These are phyloP conservation scores for Druon quercuslanigerum DNA, from an alignment of 1,140 invertebrate genomes.

Conservation along the genomic window DNA sequence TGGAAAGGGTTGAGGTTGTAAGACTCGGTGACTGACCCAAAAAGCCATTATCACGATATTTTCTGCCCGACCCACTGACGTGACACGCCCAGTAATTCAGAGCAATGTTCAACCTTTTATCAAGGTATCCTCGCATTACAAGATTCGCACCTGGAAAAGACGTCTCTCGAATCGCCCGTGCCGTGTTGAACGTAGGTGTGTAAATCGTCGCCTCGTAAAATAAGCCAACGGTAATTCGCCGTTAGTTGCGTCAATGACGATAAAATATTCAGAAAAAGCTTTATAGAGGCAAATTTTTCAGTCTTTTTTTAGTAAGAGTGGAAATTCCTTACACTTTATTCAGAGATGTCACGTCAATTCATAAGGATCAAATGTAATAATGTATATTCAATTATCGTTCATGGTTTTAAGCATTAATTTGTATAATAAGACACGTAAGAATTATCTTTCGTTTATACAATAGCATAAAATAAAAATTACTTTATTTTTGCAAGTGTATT, in stretches of 20 bases:
- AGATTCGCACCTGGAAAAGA: slow-evolving; percentile 35
- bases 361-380: no score
- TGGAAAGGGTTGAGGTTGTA: slow-evolving; percentile 32
- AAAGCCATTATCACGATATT: slow-evolving; percentile 63
- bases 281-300: no score
- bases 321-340: no score
- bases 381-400: no score
- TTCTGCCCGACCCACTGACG: slow-evolving; percentile 61
- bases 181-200: slow-evolving; percentile 37
- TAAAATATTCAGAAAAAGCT: slow-evolving; percentile 31
- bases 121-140: slow-evolving; percentile 34
- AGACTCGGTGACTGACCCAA: slow-evolving; percentile 58
- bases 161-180: slow-evolving; percentile 32
- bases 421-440: no score
- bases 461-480: no score
- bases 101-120: slow-evolving; percentile 49
- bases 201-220: slow-evolving; percentile 41
- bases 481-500: neutral
- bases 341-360: no score
- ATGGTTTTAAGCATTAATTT: no score
- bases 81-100: slow-evolving; percentile 60
- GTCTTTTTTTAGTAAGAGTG: no score
- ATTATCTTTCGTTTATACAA: no score
- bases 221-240: slow-evolving; percentile 41
- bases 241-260: slow-evolving; percentile 35